These are phyloP conservation scores for Psittacula cyanocephala DNA, from an alignment of 2,113 vertebrate genomes.

Conservation along the genomic window DNA sequence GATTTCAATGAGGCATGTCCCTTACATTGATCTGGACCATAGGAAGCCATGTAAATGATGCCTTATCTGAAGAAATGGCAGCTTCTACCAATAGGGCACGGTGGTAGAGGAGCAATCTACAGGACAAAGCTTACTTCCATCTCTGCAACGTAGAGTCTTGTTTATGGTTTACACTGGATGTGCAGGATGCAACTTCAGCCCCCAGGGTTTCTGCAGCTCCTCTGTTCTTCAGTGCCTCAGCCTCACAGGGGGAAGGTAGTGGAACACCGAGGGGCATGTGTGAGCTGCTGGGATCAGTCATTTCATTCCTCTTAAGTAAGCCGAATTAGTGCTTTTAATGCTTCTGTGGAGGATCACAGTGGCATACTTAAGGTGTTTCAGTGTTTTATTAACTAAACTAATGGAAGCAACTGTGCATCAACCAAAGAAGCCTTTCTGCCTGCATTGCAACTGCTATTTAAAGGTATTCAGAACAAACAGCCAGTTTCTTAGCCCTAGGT, in stretches of 20 bases:
- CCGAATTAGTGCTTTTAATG: neutral
- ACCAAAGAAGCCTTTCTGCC: slow-evolving; percentile 69
- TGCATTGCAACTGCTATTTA: neutral
- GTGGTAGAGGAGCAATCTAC: neutral
- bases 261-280: neutral
- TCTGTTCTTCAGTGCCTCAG: slow-evolving; percentile 1
- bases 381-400: neutral
- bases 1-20: no score
- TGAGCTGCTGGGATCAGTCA: neutral
- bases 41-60: slow-evolving; percentile 46
- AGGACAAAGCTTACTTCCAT: neutral
- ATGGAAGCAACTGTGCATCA: slow-evolving; percentile 16
- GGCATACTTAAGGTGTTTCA: neutral
- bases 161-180: neutral
- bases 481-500: neutral
- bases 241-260: neutral
- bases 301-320: neutral
- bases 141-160: neutral
- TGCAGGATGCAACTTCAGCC: neutral
- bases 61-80: slow-evolving; percentile 48
- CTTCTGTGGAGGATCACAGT: slow-evolving; percentile 8
- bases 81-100: neutral
- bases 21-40: neutral
- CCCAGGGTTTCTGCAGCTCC: neutral
- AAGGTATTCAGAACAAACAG: neutral